Percentiles rank a stretch among this genome's conserved stretches.
Evolutionary conservation across 2,888 invertebrate species (phyloP).

Genomic region (Nymphalis c-album): DNA sequence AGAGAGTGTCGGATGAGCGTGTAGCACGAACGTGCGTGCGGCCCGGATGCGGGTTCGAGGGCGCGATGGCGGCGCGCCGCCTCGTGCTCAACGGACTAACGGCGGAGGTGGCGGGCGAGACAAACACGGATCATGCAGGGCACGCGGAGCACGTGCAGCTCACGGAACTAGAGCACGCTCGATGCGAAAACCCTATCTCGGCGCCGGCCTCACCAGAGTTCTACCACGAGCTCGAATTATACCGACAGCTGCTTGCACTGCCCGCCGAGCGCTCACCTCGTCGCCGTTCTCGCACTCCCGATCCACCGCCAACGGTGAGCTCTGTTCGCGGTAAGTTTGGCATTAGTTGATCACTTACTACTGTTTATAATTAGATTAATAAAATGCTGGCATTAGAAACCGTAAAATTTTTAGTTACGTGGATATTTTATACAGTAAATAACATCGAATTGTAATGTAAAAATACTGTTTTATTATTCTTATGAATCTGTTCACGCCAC

Average conservation of each 20-base stretch:
- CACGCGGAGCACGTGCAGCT: constrained; percentile 32
- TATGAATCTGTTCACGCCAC: no score
- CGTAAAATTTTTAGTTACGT: no score
- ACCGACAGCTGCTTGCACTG: constrained; percentile 68
- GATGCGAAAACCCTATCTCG: not conserved
- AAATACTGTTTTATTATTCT: no score
- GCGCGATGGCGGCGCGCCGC: constrained; percentile 92
- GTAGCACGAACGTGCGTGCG: constrained; percentile 88
- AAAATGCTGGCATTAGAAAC: not conserved
- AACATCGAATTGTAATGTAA: no score
- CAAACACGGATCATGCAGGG: constrained; percentile 29
- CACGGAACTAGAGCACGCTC: constrained; percentile 1
- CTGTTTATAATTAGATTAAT: not conserved
- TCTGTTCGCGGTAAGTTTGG: constrained; percentile 5
- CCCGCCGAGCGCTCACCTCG: constrained; percentile 32
- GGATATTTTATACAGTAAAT: no score
- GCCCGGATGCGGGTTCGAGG: constrained; percentile 83
- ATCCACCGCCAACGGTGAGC: constrained; percentile 37
- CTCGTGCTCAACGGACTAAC: constrained; percentile 74
- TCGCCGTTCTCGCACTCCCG: constrained; percentile 42
- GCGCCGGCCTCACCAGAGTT: constrained; percentile 57
- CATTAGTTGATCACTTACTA: not conserved
- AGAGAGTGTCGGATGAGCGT: not conserved
- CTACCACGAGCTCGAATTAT: constrained; percentile 75
- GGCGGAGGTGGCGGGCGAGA: constrained; percentile 57